Percentiles rank a stretch among this genome's conserved stretches.
Evolutionary conservation across 37 sponge, comb jelly and placozoan species (phyloP).

Genomic region (Agelas oroides): DNA sequence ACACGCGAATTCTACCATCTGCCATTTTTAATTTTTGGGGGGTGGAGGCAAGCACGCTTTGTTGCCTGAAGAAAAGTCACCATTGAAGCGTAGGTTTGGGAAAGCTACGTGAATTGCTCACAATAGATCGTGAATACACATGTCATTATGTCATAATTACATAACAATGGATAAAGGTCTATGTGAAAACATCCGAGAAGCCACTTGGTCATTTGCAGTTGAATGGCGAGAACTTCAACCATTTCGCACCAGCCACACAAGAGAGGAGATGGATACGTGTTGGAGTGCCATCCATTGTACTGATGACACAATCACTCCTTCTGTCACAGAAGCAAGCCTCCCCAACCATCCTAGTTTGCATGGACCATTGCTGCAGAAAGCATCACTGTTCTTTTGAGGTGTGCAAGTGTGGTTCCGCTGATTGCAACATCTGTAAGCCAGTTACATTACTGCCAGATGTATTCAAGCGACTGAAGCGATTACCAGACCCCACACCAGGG

Average conservation of each 20-base stretch:
- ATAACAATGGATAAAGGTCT: no score
- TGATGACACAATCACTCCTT: constrained; percentile 11
- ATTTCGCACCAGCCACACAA: constrained; percentile 5
- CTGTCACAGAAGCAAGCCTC: neutral
- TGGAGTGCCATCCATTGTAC: neutral
- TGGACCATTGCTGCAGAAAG: constrained; percentile 25
- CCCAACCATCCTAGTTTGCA: neutral
- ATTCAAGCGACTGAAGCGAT: constrained; percentile 6
- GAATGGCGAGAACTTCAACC: neutral
- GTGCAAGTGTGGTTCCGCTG: constrained; percentile 16
- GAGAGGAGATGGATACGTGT: constrained; percentile 2
- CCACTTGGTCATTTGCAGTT: neutral
- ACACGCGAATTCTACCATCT: no score
- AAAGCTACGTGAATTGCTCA: no score
- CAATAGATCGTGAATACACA: no score
- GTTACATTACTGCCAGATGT: constrained; percentile 4
- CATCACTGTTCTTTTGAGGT: constrained; percentile 34
- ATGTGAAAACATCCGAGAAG: no score
- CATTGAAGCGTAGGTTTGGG: no score
- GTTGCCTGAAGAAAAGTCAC: no score
- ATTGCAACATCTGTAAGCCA: constrained; percentile 35
- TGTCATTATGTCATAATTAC: no score
- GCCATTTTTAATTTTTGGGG: no score
- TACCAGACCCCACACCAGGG: constrained; percentile 29
- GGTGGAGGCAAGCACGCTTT: no score